Base-by-base conservation (phyloP, 2,113 vertebrate species). In the Hemichromis elongatus region DNA sequence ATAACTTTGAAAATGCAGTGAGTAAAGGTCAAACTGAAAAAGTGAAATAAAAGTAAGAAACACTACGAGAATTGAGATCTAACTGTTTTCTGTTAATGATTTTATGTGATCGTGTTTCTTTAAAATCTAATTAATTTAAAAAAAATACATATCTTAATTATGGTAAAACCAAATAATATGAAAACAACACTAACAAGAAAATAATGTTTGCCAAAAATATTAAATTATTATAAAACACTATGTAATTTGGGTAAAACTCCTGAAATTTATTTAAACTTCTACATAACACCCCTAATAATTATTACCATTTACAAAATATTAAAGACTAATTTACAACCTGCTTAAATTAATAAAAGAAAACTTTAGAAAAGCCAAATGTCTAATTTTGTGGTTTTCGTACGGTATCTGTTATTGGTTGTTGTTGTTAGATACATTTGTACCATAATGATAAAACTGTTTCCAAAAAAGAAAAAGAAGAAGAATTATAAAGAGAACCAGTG, bases 21-120 rank as follows among this genome's bases (percentile, higher is more conserved):
- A 90, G 85, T 89, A 84, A 84, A 83, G 35, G 6, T 30, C 10
- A 81, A 77, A 84, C 13, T 37, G 37, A 79, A 85, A 77, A 21
- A 79, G 33, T 35, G 77, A n/a, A 21, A 56, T 26, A 75, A 5
- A 70, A 57, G 50, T 26, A 57, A 75, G 7, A 50, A 8, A 82
- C 21, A 54, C 55, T 4, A 11, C 54, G 59, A 81, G 4, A 66
- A 63, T 24, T 9, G 14, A 77, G 13, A 21, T 77, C n/a, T 14
- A 52, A 73, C 75, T 82, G 26, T 45, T 82, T 59, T 52, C 24
- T 50, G 24, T 47, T 75, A 50, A 68, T 53, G 45, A 18, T 50
- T 7, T 8, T 19, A 37, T 12, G 21, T 50, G 24, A 10, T 37
- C 56, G 7, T 4, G 5, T 40, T 87, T 9, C 54, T 80, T 77